phyloP scores from a whole-genome alignment of 1,140 invertebrate species.

The Rhysida immarginata region DNA sequence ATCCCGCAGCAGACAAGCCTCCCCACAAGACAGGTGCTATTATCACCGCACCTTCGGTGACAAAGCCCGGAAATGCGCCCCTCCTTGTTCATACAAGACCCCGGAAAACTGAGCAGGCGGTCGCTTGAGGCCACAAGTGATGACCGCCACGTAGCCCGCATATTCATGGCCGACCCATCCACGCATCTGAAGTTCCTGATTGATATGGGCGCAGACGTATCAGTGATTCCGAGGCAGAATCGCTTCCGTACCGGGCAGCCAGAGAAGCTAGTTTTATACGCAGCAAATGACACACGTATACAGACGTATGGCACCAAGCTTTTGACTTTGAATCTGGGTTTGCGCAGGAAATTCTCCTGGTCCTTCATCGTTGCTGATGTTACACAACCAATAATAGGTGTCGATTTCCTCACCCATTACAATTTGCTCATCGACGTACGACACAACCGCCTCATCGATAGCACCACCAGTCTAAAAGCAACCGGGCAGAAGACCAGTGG shows the following conservation, averaged over 20 bases:
- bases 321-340: neutral
- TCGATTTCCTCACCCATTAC: too few species aligned
- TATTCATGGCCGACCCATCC: neutral
- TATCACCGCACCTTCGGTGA: constrained; percentile 13
- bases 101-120: too few species aligned
- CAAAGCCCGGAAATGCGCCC: constrained; percentile 8
- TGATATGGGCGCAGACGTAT: too few species aligned
- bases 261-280: neutral
- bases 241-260: neutral
- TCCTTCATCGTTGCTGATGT: too few species aligned
- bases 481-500: neutral
- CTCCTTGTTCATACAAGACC: too few species aligned
- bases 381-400: too few species aligned
- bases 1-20: too few species aligned
- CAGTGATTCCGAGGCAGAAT: neutral
- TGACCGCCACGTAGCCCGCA: too few species aligned
- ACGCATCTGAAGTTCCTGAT: neutral
- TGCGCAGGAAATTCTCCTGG: neutral
- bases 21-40: constrained; percentile 7
- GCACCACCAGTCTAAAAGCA: neutral
- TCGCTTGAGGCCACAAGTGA: constrained; percentile 1
- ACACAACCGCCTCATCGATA: neutral
- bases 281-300: too few species aligned
- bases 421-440: neutral
- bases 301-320: too few species aligned